These are phyloP conservation scores for Coluber constrictor DNA, from an alignment of 2,797 vertebrate genomes.

Conservation along the genomic window DNA sequence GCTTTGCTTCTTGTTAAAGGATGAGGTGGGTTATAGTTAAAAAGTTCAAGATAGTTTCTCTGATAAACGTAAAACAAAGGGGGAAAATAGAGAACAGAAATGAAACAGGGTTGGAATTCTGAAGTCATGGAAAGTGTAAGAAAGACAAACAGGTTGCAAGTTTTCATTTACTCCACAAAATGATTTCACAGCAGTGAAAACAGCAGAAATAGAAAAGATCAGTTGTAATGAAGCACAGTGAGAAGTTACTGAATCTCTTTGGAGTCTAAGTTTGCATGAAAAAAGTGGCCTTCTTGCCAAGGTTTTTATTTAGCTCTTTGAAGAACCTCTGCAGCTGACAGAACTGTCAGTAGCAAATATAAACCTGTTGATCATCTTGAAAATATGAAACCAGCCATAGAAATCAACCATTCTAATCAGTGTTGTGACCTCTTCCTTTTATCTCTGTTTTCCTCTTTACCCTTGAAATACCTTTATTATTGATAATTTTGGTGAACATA, in stretches of 20 bases:
- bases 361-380: no score
- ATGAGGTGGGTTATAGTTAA: background rate
- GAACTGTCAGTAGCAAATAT: background rate
- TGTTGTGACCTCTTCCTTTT: background rate
- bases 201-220: background rate
- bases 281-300: background rate
- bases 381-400: fast-evolving
- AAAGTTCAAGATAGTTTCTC: background rate
- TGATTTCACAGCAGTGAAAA: background rate
- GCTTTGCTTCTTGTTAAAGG: background rate
- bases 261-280: background rate
- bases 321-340: background rate
- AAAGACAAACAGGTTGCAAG: background rate
- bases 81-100: no score
- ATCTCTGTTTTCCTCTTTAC: background rate
- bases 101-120: background rate
- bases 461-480: background rate
- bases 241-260: background rate
- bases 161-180: background rate
- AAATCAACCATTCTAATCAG: background rate
- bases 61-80: background rate
- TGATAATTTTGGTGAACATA: background rate
- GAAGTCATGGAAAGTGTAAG: background rate
- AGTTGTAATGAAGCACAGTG: no score
- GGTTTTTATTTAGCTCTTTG: background rate